Percentiles rank a stretch among this genome's conserved stretches.
These are phyloP conservation scores for Ormyrus thymus DNA, from an alignment of 2,888 invertebrate species.

Conservation along the genomic window DNA sequence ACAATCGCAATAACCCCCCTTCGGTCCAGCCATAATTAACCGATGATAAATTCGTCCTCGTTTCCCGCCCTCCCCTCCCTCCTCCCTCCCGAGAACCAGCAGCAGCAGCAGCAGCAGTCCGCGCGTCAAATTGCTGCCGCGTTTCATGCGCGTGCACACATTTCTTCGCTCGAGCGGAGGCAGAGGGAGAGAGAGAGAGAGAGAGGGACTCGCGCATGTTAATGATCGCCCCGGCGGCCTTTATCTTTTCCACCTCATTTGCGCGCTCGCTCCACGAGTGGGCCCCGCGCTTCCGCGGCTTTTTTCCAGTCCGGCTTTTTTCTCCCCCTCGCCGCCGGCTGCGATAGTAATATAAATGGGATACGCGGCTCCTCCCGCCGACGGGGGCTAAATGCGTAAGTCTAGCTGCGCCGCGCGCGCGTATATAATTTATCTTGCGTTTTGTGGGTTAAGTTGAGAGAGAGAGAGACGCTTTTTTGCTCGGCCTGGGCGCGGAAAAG, in stretches of 20 bases:
- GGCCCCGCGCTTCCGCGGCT: conserved; percentile 50
- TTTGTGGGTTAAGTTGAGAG: conserved; percentile 54
- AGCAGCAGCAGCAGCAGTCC: too few relatives aligned
- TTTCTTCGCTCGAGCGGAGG: background rate
- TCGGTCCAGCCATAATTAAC: conserved; percentile 11
- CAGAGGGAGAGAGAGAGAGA: background rate
- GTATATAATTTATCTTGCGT: conserved; percentile 53
- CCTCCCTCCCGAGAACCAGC: conserved; percentile 40
- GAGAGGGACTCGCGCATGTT: conserved; percentile 65
- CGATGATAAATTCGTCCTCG: conserved; percentile 36
- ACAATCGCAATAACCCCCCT: too few relatives aligned
- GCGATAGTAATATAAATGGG: conserved; percentile 11
- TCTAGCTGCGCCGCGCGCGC: conserved; percentile 30
- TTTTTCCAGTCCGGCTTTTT: conserved; percentile 20
- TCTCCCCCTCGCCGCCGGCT: conserved; percentile 2
- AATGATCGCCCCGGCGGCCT: conserved; percentile 73
- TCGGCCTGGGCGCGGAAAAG: too few relatives aligned
- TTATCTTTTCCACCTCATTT: conserved; percentile 76
- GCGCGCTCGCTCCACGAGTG: conserved; percentile 67
- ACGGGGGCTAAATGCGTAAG: conserved; percentile 20
- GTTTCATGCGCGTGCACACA: background rate
- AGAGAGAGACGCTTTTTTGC: too few relatives aligned
- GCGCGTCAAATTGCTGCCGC: conserved; percentile 44
- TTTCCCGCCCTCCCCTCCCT: conserved; percentile 47
- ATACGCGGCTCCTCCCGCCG: background rate